Base-by-base conservation (phyloP, 2,113 vertebrate species). In the Crypturellus undulatus region DNA sequence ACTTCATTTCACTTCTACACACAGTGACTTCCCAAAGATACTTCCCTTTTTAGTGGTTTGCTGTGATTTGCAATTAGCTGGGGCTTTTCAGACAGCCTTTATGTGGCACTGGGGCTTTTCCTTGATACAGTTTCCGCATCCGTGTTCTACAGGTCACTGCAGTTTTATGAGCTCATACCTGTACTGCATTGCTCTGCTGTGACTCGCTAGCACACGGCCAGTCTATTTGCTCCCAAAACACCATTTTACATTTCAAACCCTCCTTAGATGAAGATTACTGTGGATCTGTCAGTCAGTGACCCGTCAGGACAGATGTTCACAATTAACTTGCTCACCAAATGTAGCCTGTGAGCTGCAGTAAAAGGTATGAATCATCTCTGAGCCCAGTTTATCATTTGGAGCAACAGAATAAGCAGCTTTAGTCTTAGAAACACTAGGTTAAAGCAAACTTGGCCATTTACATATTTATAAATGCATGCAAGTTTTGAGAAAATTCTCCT, bases 91-190 rank as follows among this genome's bases (percentile, higher is more conserved):
- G 73, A 36, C 65, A 75, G 40, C 60, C 59, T 93, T 93, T 92
- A 95, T 94, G 72, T 86, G 75, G 69, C 92, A 80, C 72, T 80
- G 72, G 64, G 47, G 24, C 78, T 93, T 95, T 94, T 86, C 69
- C 3, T 17, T 78, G 87, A 43, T 90, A 80, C 2, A 2, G 28
- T 94, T 95, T 94, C 79, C 71, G 56, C 1, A 7, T 83, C 84
- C 83, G 13, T 30, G 13, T 93, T 86, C 76, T 90, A 52, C 82
- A 92, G 71, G 79, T 94, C 34, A 1, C 38, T 0, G 32, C n/a
- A 77, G 76, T 68, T 90, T 97, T 88, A 93, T 94, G 92, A 95
- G 64, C 90, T 93, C 69, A 71, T 96, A 95, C 94, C 93, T 97
- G 87, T 32, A 60, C 64, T n/a, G 47, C 72, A 62, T 97, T 95